Evolutionary conservation across 2,113 vertebrate species (phyloP).

Genomic region (Benitochromis conjunctus): DNA sequence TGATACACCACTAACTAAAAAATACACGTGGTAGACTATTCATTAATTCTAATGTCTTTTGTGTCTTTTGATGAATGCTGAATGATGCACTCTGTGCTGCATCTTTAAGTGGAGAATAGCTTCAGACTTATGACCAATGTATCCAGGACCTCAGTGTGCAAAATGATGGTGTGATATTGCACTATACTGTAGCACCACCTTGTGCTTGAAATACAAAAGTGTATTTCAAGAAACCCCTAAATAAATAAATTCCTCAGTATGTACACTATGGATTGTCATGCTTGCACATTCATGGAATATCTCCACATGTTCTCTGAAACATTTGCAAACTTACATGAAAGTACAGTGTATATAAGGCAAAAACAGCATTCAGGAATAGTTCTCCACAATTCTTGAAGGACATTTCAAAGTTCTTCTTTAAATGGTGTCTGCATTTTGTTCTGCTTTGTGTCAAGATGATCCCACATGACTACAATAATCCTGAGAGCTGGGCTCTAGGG

Average conservation of each 20-base stretch:
- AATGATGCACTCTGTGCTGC: neutral
- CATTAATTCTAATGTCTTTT: neutral
- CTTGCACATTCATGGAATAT: neutral
- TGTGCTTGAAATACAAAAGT: neutral
- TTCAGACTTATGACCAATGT: neutral
- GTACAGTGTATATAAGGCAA: too few relatives aligned
- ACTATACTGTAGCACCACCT: constrained; percentile 23
- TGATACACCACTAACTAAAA: neutral
- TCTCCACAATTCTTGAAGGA: neutral
- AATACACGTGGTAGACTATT: neutral
- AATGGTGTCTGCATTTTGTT: neutral
- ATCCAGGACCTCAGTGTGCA: neutral
- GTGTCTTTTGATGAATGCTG: neutral
- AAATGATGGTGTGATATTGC: neutral
- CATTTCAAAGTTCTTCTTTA: neutral
- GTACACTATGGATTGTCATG: neutral
- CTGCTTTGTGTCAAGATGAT: neutral
- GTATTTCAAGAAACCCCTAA: neutral
- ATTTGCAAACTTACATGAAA: neutral
- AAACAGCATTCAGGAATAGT: too few relatives aligned
- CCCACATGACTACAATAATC: neutral
- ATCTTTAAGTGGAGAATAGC: neutral
- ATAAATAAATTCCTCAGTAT: neutral
- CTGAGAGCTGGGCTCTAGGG: neutral
- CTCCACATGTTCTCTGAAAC: neutral